These are phyloP conservation scores for Melanotaenia parkinsoni DNA, from an alignment of 2,797 vertebrate genomes.

Conservation along the genomic window DNA sequence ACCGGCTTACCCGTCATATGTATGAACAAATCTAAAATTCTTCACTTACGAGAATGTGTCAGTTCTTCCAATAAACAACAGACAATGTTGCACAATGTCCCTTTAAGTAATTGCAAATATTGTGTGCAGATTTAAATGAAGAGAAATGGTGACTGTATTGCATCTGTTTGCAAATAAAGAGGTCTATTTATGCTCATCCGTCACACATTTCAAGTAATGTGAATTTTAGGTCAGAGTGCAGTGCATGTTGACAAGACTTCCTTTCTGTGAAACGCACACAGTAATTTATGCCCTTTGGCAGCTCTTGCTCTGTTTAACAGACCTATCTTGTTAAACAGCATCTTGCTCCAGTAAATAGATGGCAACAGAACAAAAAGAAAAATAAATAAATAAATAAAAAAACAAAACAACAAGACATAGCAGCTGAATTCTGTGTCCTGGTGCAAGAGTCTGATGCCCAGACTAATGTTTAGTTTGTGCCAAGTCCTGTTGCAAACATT, in stretches of 20 bases:
- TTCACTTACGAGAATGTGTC: no score
- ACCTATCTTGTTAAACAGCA: constrained; percentile 21
- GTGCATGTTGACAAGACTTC: neutral
- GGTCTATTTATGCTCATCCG: no score
- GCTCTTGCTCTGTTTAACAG: constrained; percentile 19
- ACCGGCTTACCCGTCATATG: no score
- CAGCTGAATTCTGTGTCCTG: constrained; percentile 27
- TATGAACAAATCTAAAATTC: no score
- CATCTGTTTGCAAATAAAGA: no score
- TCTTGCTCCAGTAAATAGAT: constrained; percentile 29
- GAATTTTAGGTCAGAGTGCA: neutral
- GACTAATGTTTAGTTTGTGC: constrained; percentile 33
- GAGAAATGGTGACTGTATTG: no score
- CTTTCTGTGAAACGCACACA: constrained; percentile 17
- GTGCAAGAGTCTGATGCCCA: constrained; percentile 31
- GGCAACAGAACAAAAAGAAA: constrained; percentile 16
- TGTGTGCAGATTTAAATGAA: no score
- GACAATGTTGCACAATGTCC: no score
- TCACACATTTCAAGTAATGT: no score
- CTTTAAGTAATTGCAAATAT: no score
- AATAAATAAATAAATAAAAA: neutral
- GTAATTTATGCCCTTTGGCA: constrained; percentile 15
- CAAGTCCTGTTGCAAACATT: constrained; percentile 45
- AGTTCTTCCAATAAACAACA: no score
- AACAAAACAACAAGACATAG: neutral